Evolutionary conservation across 2,797 vertebrate species (phyloP).

Genomic region (Hybognathus amarus): DNA sequence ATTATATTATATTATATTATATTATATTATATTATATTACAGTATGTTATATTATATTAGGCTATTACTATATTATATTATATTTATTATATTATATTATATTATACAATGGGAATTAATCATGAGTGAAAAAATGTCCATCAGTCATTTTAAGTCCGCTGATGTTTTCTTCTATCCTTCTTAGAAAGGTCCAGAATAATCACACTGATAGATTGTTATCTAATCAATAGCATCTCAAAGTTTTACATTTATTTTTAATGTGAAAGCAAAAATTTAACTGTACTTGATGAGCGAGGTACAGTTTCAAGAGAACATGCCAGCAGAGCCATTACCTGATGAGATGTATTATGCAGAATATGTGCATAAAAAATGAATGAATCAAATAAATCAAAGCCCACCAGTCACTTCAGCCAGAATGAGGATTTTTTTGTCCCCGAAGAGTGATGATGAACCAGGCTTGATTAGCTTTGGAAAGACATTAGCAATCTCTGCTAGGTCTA

Average conservation of each 20-base stretch:
- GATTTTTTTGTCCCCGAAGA: not conserved
- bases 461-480: not conserved
- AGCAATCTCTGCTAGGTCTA: not conserved
- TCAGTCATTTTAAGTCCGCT: not conserved
- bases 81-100: too few relatives aligned
- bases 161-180: not conserved
- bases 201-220: conserved; percentile 61
- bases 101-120: not conserved
- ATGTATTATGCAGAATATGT: conserved; percentile 29
- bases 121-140: not conserved
- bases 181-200: conserved; percentile 51
- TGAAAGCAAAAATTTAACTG: conserved; percentile 50
- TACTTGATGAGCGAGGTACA: conserved; percentile 29
- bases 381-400: conserved; percentile 48
- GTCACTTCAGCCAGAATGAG: conserved; percentile 43
- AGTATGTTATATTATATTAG: too few relatives aligned
- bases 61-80: too few relatives aligned
- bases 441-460: conserved; percentile 39
- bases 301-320: conserved; percentile 32
- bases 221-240: conserved; percentile 44
- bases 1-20: too few relatives aligned
- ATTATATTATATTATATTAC: not conserved
- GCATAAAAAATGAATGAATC: conserved; percentile 38
- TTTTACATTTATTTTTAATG: conserved; percentile 35
- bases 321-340: conserved; percentile 41